Evolutionary conservation across 2,113 vertebrate genomes (phyloP), one percentile per base, ranked within the genome.

Genomic region (Syngnathus scovelli): DNA sequence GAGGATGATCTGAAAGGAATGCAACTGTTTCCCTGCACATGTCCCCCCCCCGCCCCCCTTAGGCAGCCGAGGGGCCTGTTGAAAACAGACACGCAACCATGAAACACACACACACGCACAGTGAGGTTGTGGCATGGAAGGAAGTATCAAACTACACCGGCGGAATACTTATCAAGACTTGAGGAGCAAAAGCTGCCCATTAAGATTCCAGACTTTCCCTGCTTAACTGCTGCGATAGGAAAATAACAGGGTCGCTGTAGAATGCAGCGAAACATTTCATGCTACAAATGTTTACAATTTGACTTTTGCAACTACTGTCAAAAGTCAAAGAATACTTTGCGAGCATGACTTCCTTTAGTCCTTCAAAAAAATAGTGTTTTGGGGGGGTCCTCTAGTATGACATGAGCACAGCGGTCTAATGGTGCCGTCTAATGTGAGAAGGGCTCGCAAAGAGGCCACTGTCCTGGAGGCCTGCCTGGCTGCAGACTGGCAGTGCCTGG

Each of bases 81-180:
- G 82, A 86, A 87, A 83, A 83, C 81, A 83, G 80, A 86, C 80
- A 84, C 73, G 72, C 79, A 85, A 74, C 67, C 83, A 75, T 73
- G 74, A 79, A 69, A 79, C 72, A 23, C 70, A 66, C 56, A 63
- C 67, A 70, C 63, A 74, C 66, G 71, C 44, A 77, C 13, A 67
- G 15, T 43, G 68, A 83, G 78, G 78, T 80, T 84, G 77, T 82
- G 81, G 83, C 83, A 83, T 87, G 82, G 79, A 88, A 83, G 88
- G 86, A 88, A 89, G 88, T 88, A 89, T 89, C 85, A 86, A 84
- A 88, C 84, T 89, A 89, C 88, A 88, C 81, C 67, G 77, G 75
- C 81, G 75, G 88, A 89, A 89, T 88, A 88, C 85, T 89, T 88
- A 89, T 87, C 83, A 86, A 83, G 85, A 83, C 78, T 58, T 69